These are phyloP conservation scores for Lytechinus pictus DNA, from an alignment of 35 echinoderm and acorn worm species.

Conservation along the genomic window DNA sequence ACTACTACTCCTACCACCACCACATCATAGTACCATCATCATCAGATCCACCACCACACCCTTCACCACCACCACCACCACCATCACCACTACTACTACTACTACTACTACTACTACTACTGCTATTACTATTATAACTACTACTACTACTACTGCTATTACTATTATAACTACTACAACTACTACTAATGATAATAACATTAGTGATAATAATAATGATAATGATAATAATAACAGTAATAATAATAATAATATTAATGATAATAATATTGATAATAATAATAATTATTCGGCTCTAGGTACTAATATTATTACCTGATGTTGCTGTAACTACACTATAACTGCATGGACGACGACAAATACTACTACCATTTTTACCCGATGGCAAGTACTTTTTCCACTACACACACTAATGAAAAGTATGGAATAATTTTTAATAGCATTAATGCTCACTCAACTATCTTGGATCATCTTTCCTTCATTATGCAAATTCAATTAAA, in stretches of 20 bases:
- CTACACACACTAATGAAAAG: too few relatives aligned
- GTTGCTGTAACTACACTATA: too few relatives aligned
- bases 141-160: neutral
- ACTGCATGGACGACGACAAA: too few relatives aligned
- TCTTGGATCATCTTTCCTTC: too few relatives aligned
- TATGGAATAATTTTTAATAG: too few relatives aligned
- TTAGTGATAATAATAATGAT: neutral
- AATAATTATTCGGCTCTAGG: neutral
- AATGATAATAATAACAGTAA: neutral
- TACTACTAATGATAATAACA: neutral
- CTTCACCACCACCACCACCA: neutral
- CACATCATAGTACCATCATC: neutral
- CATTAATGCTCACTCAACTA: too few relatives aligned
- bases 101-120: slow-evolving; percentile 4
- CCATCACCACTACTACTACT: slow-evolving; percentile 23
- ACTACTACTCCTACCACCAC: slow-evolving; percentile 31
- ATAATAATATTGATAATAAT: neutral
- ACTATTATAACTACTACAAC: neutral
- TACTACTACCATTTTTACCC: too few relatives aligned
- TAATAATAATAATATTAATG: neutral
- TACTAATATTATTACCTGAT: neutral
- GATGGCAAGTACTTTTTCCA: too few relatives aligned
- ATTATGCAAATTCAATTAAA: too few relatives aligned
- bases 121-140: neutral
- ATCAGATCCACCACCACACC: neutral